These are phyloP conservation scores for Odontamblyopus lacepedii DNA, from an alignment of 2,797 vertebrate genomes.

Conservation along the genomic window DNA sequence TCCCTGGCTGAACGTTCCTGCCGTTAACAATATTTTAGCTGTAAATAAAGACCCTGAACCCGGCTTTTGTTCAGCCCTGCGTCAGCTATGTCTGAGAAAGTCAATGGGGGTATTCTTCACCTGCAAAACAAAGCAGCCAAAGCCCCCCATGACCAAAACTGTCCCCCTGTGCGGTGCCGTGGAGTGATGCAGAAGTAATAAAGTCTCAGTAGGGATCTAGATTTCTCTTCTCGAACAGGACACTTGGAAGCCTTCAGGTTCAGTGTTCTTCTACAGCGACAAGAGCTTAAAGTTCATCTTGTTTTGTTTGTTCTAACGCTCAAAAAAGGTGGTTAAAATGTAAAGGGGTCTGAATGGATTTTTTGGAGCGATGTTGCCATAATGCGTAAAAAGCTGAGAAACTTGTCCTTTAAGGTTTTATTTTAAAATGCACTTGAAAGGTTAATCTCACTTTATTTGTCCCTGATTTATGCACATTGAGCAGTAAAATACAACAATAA, in stretches of 20 bases:
- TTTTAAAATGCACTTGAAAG: no score
- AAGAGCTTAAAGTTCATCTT: slow-evolving; percentile 6
- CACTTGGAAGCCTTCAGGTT: slow-evolving; percentile 34
- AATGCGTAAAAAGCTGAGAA: slow-evolving; percentile 39
- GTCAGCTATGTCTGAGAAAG: slow-evolving; percentile 51
- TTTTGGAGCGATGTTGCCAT: slow-evolving; percentile 53
- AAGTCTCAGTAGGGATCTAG: slow-evolving; percentile 28
- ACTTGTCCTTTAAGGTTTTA: slow-evolving; percentile 32
- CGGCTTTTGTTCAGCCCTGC: slow-evolving; percentile 42
- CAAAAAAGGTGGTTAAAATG: neutral
- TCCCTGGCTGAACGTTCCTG: slow-evolving; percentile 39
- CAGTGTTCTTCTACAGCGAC: slow-evolving; percentile 9
- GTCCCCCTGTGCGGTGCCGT: slow-evolving; percentile 24
- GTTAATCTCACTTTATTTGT: no score
- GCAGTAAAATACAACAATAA: no score
- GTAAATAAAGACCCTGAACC: slow-evolving; percentile 60
- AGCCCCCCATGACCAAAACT: slow-evolving; percentile 37
- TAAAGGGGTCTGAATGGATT: no score
- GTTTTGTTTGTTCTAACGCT: slow-evolving; percentile 18
- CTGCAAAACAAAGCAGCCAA: slow-evolving; percentile 56
- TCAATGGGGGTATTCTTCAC: slow-evolving; percentile 48
- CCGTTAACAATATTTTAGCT: slow-evolving; percentile 66
- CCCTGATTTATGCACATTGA: no score
- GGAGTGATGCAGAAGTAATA: slow-evolving; percentile 56
- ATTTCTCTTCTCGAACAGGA: slow-evolving; percentile 14